These are phyloP conservation scores for Apamea crenata DNA, from an alignment of 2,888 invertebrate species.

Conservation along the genomic window DNA sequence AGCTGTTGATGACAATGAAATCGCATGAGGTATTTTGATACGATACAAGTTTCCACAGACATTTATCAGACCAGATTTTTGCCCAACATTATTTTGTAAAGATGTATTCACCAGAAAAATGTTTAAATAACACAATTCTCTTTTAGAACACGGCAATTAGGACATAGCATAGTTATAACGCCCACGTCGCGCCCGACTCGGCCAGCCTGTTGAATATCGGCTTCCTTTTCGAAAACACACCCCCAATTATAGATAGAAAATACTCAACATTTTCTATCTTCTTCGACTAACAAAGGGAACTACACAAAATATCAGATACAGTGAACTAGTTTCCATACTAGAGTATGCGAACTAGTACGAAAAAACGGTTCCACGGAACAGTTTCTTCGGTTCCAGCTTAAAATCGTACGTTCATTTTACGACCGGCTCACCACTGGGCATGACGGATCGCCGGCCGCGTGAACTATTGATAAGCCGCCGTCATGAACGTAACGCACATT, in stretches of 20 bases:
- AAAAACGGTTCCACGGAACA: background rate
- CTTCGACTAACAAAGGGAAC: background rate
- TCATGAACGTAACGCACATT: conserved; percentile 12
- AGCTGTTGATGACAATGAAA: background rate
- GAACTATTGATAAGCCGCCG: conserved; percentile 53
- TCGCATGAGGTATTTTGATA: background rate
- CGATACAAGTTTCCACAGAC: background rate
- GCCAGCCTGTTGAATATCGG: too few relatives aligned
- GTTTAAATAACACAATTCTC: background rate
- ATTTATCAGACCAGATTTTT: background rate
- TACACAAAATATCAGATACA: background rate
- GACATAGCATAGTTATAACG: background rate
- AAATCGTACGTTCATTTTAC: conserved; percentile 32
- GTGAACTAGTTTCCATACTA: background rate
- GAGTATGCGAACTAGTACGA: background rate
- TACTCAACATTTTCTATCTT: background rate
- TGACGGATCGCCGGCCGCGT: conserved; percentile 46
- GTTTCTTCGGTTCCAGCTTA: background rate
- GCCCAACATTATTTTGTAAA: background rate
- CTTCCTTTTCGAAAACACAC: too few relatives aligned
- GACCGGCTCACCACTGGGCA: conserved; percentile 39
- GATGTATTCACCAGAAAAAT: background rate
- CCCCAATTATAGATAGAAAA: too few relatives aligned
- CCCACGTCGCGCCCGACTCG: background rate
- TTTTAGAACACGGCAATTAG: background rate